phyloP scores from a whole-genome alignment of 2,113 vertebrate species.

The Rhegmatorhina hoffmannsi region DNA sequence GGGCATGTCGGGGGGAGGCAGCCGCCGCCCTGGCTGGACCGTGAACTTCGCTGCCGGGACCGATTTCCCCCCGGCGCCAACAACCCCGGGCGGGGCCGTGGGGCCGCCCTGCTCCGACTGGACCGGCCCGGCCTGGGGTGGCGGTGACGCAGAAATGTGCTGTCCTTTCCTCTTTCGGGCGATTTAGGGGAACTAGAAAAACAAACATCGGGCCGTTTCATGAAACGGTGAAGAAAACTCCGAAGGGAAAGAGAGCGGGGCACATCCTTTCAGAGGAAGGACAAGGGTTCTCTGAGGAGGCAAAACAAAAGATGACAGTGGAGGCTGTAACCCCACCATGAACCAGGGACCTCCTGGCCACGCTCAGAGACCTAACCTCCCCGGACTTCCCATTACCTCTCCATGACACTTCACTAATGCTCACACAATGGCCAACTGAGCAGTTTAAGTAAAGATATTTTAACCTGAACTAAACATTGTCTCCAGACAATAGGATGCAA shows the following conservation, averaged over 20 bases:
- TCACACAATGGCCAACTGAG: slow-evolving; percentile 66
- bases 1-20: neutral
- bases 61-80: neutral
- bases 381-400: slow-evolving; percentile 90
- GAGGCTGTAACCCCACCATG: slow-evolving; percentile 85
- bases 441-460: slow-evolving; percentile 64
- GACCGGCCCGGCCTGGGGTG: neutral
- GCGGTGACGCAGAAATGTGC: slow-evolving; percentile 77
- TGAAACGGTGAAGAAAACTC: slow-evolving; percentile 59
- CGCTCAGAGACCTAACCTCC: slow-evolving; percentile 72
- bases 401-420: slow-evolving; percentile 79
- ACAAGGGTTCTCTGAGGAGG: slow-evolving; percentile 81
- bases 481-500: slow-evolving; percentile 71
- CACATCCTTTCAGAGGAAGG: slow-evolving; percentile 91
- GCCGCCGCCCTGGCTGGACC: neutral
- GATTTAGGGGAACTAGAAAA: slow-evolving; percentile 86
- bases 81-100: neutral
- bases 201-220: slow-evolving; percentile 81
- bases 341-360: slow-evolving; percentile 83
- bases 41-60: neutral
- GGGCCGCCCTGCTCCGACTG: neutral
- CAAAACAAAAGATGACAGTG: slow-evolving; percentile 85
- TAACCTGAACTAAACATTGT: slow-evolving; percentile 63
- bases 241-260: slow-evolving; percentile 68
- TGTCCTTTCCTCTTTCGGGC: slow-evolving; percentile 79